Conservation (phyloP, 2,113 vertebrate species). For the Nipponia nippon region DNA sequence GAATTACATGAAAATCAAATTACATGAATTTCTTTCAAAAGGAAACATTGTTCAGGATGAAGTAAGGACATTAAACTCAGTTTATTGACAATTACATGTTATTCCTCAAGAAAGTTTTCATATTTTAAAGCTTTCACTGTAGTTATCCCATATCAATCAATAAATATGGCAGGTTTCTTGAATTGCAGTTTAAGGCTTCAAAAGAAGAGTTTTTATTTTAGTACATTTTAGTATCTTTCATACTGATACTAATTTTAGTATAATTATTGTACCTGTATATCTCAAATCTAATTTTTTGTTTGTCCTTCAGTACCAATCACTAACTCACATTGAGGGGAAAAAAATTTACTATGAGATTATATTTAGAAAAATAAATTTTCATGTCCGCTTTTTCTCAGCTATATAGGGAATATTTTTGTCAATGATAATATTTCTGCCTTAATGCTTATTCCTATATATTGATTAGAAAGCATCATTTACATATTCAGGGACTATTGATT, state of each 20-base stretch:
- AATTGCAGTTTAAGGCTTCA: not conserved
- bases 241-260: not conserved
- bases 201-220: not conserved
- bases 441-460: not conserved
- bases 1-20: no score
- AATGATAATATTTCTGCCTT: not conserved
- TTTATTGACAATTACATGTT: not conserved
- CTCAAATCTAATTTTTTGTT: not conserved
- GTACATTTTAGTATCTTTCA: not conserved
- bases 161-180: not conserved
- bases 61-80: not conserved
- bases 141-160: not conserved
- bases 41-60: not conserved
- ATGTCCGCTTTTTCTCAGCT: not conserved
- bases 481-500: conserved; percentile 21
- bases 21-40: not conserved
- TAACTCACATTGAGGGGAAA: not conserved
- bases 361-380: not conserved
- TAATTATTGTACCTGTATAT: not conserved
- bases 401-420: not conserved
- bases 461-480: not conserved
- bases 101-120: not conserved
- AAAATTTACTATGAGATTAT: not conserved
- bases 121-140: not conserved
- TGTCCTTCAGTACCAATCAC: not conserved